Evolutionary conservation across 1,140 invertebrate genomes (phyloP), one percentile per base, ranked within the genome.

Genomic region (Pachypsylla venusta): DNA sequence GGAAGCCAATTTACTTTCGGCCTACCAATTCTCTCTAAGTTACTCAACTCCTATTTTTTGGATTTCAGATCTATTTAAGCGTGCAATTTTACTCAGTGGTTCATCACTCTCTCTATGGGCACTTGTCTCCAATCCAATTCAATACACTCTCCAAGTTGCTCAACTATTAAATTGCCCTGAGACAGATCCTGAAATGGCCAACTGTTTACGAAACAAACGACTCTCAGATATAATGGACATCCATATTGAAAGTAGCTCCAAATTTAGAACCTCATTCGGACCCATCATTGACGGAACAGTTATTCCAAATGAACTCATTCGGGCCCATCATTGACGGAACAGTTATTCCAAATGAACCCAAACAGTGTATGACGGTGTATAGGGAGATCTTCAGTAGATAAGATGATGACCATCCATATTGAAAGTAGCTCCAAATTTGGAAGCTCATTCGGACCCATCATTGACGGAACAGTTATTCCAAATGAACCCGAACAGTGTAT

Each of bases 21-120:
- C n/a, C n/a, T n/a, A n/a, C n/a, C n/a, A n/a, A n/a, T n/a, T n/a
- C n/a, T n/a, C n/a, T n/a, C n/a, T n/a, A n/a, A n/a, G n/a, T n/a
- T n/a, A n/a, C n/a, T n/a, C n/a, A n/a, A n/a, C n/a, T n/a, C n/a
- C n/a, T n/a, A n/a, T n/a, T n/a, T n/a, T n/a, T n/a, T n/a, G n/a
- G n/a, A n/a, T 74, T 73, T 2, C 73, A 91, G 89, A 80, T 65
- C 71, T 96, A 56, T 96, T 97, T 69, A 85, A 93, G 65, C 79
- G 92, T 53, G 90, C 89, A 0, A 90, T 98, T 60, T 74, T 97
- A 10, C 93, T 96, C 86, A 89, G 89, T 26, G 94, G 94, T 0
- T 91, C 92, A 2, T 92, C 93, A 0, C 71, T 97, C 42, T 85
- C 87, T 56, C 85, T 87, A 63, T 93, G 88, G 84, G 90, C 92